These are phyloP conservation scores for Thinocorus orbignyianus DNA, from an alignment of 2,113 vertebrate genomes.

Conservation along the genomic window DNA sequence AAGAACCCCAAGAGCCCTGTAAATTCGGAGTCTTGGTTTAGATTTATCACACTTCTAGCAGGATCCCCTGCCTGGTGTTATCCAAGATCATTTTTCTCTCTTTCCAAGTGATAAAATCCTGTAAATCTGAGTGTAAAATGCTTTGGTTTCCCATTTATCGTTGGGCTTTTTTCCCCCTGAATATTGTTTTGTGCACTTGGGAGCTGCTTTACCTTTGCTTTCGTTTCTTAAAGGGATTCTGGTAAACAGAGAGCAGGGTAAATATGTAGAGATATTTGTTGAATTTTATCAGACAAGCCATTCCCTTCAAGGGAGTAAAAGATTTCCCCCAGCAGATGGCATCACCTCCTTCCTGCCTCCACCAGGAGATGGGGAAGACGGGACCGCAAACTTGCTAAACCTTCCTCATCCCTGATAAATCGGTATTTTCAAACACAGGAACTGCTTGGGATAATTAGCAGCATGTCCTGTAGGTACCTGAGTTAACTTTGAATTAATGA, in stretches of 20 bases:
- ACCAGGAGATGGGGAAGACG: background rate
- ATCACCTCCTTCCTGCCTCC: background rate
- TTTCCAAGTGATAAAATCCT: background rate
- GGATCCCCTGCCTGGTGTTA: background rate
- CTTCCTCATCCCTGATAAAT: background rate
- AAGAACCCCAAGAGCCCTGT: background rate
- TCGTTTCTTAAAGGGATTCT: background rate
- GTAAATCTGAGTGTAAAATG: background rate
- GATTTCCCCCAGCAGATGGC: background rate
- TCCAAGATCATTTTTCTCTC: background rate
- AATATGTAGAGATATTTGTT: background rate
- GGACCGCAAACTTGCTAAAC: too few species aligned
- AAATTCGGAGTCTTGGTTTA: background rate
- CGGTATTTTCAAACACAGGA: background rate
- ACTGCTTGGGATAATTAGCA: background rate
- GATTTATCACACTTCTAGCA: background rate
- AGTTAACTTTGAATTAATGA: background rate
- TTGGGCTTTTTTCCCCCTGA: background rate
- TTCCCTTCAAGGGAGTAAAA: background rate
- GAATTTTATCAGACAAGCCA: background rate
- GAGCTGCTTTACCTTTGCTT: background rate
- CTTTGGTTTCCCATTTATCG: background rate
- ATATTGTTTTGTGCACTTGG: background rate
- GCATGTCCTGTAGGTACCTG: accelerated
- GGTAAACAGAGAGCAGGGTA: background rate